phyloP scores from a whole-genome alignment of 2,888 invertebrate species.

The Podotricha telesiphe region DNA sequence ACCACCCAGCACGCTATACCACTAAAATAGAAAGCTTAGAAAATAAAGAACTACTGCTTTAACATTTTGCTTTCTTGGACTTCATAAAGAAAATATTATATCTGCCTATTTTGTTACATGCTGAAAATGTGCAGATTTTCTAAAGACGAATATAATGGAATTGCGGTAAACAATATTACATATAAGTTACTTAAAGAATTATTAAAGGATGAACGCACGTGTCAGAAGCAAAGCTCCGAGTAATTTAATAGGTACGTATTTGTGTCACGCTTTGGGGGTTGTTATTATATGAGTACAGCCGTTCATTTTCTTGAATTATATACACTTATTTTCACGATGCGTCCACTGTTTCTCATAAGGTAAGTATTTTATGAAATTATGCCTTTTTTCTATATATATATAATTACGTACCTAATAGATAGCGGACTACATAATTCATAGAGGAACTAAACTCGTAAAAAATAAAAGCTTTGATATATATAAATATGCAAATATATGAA shows the following conservation, averaged over 20 bases:
- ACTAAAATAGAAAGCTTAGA: no score
- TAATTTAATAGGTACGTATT: slow-evolving; percentile 21
- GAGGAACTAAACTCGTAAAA: no score
- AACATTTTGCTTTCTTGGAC: no score
- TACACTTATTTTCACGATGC: neutral
- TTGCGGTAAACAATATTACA: slow-evolving; percentile 4
- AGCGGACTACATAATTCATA: no score
- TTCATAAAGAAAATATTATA: no score
- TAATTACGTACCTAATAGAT: no score
- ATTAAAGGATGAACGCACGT: slow-evolving; percentile 17
- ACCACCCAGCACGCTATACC: no score
- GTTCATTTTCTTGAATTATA: neutral
- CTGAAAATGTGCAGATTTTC: neutral
- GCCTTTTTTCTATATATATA: neutral
- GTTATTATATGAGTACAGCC: neutral
- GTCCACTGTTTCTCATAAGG: neutral
- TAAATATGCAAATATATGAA: no score
- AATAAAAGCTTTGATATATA: no score
- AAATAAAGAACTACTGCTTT: no score
- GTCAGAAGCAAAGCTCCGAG: slow-evolving; percentile 13
- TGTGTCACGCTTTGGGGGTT: slow-evolving; percentile 10
- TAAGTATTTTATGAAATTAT: neutral
- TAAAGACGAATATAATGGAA: neutral
- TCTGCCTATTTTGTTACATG: neutral
- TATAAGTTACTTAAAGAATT: slow-evolving; percentile 4